Percentiles rank a stretch among this genome's conserved stretches.
These are phyloP conservation scores for Pseudomyrmex pallidus DNA, from an alignment of 1,140 invertebrate species.

Conservation along the genomic window DNA sequence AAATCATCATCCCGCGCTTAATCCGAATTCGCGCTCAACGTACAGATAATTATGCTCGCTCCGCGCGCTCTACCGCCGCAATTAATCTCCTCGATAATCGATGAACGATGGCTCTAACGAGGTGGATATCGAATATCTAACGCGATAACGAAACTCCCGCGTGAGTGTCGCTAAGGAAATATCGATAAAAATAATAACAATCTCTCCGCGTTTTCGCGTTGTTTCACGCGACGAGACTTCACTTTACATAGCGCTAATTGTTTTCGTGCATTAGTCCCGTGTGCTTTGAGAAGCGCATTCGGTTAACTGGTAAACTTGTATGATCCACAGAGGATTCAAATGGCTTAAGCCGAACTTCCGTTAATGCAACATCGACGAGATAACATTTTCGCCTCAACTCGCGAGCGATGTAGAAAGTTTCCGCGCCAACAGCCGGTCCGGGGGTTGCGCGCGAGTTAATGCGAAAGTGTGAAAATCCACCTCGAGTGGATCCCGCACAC, in stretches of 20 bases:
- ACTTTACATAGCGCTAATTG: background rate
- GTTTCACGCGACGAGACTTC: background rate
- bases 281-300: slow-evolving; percentile 11
- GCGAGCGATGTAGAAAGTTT: slow-evolving; percentile 47
- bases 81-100: background rate
- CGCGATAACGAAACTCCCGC: background rate
- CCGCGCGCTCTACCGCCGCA: background rate
- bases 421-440: slow-evolving; percentile 1
- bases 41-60: background rate
- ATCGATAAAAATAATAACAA: background rate
- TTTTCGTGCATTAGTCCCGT: background rate
- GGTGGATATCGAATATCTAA: background rate
- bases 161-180: background rate
- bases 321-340: slow-evolving; percentile 27
- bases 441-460: slow-evolving; percentile 5
- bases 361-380: slow-evolving; percentile 57
- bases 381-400: slow-evolving; percentile 56
- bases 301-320: slow-evolving; percentile 22
- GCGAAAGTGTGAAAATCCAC: slow-evolving; percentile 38
- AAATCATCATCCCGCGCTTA: no score
- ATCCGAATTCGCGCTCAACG: background rate
- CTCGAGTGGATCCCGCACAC: background rate
- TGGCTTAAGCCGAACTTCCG: slow-evolving; percentile 42
- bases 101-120: background rate
- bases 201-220: no score